Conservation (phyloP, 1,140 invertebrate species). For the Tetramorium parvispinum region DNA sequence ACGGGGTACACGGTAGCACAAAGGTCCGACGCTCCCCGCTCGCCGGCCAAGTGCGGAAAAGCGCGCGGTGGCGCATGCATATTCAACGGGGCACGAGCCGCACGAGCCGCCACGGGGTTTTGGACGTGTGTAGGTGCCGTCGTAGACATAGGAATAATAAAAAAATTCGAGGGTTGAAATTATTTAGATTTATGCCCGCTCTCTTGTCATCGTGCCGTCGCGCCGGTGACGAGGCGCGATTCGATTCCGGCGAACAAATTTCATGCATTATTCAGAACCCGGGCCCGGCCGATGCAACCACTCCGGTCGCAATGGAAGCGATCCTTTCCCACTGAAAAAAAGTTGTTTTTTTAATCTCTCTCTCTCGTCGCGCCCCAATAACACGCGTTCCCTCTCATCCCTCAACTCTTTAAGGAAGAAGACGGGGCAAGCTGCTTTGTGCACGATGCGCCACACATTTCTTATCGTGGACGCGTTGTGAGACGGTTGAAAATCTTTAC, state of each 20-base stretch:
- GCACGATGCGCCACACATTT: neutral
- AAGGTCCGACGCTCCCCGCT: slow-evolving; percentile 66
- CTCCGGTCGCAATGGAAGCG: slow-evolving; percentile 78
- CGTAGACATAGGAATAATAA: slow-evolving; percentile 81
- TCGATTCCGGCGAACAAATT: slow-evolving; percentile 84
- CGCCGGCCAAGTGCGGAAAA: slow-evolving; percentile 67
- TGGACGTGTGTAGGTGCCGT: neutral
- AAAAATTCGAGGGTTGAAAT: slow-evolving; percentile 83
- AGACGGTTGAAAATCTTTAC: too few species aligned
- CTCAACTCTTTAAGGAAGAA: slow-evolving; percentile 56
- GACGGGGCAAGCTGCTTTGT: neutral
- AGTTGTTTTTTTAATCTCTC: slow-evolving; percentile 80
- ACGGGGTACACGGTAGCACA: slow-evolving; percentile 64
- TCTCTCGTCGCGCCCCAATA: slow-evolving; percentile 65
- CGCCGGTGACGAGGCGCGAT: slow-evolving; percentile 80
- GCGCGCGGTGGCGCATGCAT: slow-evolving; percentile 75
- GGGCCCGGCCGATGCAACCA: slow-evolving; percentile 71
- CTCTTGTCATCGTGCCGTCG: slow-evolving; percentile 78
- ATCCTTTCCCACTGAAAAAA: slow-evolving; percentile 69
- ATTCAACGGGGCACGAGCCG: slow-evolving; percentile 72
- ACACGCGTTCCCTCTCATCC: slow-evolving; percentile 16
- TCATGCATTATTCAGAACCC: slow-evolving; percentile 84
- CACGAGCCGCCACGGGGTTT: too few species aligned
- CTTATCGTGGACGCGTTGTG: too few species aligned
- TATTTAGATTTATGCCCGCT: slow-evolving; percentile 85